Percentiles rank a stretch among this genome's conserved stretches.
phyloP scores from a whole-genome alignment of 2,113 vertebrate species.

The Paramormyrops kingsleyae region DNA sequence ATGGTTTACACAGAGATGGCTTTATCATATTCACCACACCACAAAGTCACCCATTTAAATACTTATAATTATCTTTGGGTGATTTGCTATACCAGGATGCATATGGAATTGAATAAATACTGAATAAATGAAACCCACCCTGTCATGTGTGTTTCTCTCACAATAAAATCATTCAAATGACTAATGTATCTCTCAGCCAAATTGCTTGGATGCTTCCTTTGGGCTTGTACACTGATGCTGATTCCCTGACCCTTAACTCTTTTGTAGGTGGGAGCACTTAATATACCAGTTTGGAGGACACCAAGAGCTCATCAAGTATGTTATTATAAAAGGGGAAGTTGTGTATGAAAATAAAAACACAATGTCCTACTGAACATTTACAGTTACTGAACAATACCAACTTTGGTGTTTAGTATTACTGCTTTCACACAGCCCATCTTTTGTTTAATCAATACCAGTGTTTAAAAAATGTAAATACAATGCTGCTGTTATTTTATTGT shows the following conservation, averaged over 20 bases:
- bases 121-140: not conserved
- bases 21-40: not conserved
- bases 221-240: not conserved
- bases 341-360: constrained; percentile 67
- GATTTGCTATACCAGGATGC: not conserved
- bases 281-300: constrained; percentile 96
- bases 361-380: constrained; percentile 40
- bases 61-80: not conserved
- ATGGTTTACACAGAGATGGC: not conserved
- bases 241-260: constrained; percentile 3
- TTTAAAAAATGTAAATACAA: not conserved
- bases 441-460: not conserved
- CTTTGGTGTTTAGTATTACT: not conserved
- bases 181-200: not conserved
- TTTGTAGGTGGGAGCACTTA: constrained; percentile 88
- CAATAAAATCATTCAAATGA: not conserved
- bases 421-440: not conserved
- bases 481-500: not conserved
- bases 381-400: not conserved
- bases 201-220: not conserved
- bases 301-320: constrained; percentile 76
- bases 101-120: not conserved
- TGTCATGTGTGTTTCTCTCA: not conserved
- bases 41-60: not conserved
- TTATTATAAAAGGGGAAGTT: constrained; percentile 80